Conservation (phyloP, 2,888 invertebrate species). For the Oligia latruncula region DNA sequence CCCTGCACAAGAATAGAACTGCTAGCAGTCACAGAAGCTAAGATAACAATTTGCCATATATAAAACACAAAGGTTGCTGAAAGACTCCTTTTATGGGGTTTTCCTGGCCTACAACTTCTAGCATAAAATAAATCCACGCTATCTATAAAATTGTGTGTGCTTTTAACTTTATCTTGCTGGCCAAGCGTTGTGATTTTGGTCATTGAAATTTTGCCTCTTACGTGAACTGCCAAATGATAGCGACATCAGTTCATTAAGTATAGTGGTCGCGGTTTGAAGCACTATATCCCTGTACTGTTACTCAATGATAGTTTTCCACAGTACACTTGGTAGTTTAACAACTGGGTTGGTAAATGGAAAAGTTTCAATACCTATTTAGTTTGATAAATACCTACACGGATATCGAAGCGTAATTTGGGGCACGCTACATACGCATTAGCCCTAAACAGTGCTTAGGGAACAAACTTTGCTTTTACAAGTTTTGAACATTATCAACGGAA, state of each 20-base stretch:
- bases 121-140: background rate
- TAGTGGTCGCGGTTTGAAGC: background rate
- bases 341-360: constrained; percentile 34
- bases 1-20: background rate
- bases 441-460: constrained; percentile 29
- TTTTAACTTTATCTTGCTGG: background rate
- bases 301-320: background rate
- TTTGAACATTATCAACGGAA: constrained; percentile 37
- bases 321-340: constrained; percentile 7
- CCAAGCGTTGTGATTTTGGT: background rate
- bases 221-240: background rate
- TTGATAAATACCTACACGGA: constrained; percentile 35
- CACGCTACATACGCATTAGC: constrained; percentile 60
- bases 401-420: constrained; percentile 23
- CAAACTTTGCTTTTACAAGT: constrained; percentile 54
- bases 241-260: background rate
- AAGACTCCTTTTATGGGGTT: background rate
- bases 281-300: background rate
- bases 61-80: background rate
- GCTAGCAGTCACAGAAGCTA: background rate
- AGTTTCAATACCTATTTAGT: constrained; percentile 51
- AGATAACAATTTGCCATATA: background rate
- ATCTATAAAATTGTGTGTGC: background rate
- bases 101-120: background rate
- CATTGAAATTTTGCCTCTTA: background rate